phyloP scores from a whole-genome alignment of 1,140 invertebrate genomes.

The Drosophila fuyamai region DNA sequence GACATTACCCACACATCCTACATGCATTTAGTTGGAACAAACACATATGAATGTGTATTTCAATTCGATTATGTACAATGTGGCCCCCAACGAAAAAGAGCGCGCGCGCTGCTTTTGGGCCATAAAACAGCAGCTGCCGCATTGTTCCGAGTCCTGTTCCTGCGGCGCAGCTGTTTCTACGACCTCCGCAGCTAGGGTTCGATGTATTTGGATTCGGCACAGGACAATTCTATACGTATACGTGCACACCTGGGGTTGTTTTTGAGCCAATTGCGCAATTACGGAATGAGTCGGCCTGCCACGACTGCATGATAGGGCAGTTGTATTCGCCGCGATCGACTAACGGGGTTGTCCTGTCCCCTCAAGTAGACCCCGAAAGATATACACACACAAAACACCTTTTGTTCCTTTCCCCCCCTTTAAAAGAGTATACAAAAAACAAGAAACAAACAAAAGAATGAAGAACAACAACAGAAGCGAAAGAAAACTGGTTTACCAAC shows the following conservation, averaged over 20 bases:
- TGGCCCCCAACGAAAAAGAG: constrained; percentile 37
- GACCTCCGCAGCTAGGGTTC: constrained; percentile 21
- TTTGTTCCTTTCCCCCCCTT: constrained; percentile 47
- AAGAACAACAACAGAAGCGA: constrained; percentile 38
- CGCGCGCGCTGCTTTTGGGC: constrained; percentile 54
- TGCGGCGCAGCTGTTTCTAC: constrained; percentile 67
- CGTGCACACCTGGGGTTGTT: constrained; percentile 50
- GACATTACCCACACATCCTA: constrained; percentile 33
- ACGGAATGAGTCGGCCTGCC: constrained; percentile 28
- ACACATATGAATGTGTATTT: constrained; percentile 6
- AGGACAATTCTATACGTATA: constrained; percentile 52
- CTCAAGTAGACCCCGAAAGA: constrained; percentile 27
- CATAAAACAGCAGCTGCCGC: constrained; percentile 67
- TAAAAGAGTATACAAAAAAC: constrained; percentile 25
- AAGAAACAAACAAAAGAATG: constrained; percentile 53
- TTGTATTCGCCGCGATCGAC: constrained; percentile 52
- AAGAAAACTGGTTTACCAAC: constrained; percentile 77
- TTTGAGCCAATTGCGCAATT: constrained; percentile 77
- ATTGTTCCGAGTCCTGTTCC: constrained; percentile 59
- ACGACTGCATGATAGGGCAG: constrained; percentile 43
- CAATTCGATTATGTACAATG: constrained; percentile 26
- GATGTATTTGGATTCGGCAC: constrained; percentile 50
- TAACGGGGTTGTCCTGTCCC: constrained; percentile 68
- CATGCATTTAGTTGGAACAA: constrained; percentile 14
- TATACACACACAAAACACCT: constrained; percentile 49